Base-by-base conservation (phyloP, 2,888 invertebrate genomes). In the Eupithecia dodoneata region DNA sequence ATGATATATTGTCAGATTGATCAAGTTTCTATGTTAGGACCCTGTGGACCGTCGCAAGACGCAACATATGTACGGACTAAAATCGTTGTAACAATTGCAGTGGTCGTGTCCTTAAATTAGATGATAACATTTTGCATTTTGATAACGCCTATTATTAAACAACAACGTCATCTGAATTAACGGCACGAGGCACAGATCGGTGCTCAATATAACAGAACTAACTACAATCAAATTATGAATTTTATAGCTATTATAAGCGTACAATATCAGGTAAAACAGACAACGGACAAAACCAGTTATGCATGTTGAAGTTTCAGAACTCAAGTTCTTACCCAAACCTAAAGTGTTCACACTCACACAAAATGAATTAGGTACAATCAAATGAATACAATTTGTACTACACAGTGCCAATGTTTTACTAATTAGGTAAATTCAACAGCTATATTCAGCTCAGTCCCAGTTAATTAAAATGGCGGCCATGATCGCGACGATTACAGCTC, bases 31-130 rank as follows among this genome's bases (percentile, higher is more conserved):
- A 92, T 86, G 86, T 90, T 91, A 93, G 90, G 89, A 93, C 93
- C 93, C 93, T 94, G 93, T 93, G 93, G 89, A 91, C 87, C 90
- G 90, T 87, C 91, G 84, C 82, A 84, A 85, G 89, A 89, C 88
- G 88, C 84, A 81, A 85, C 76, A 85, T 85, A 85, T 88, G 89
- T 89, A 90, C 88, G 89, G 91, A 91, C 88, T 90, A 89, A 89
- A 87, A 88, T 93, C 93, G 93, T 93, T 93, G 93, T 91, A 88
- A 86, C 83, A 83, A 84, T 87, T 83, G 49, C 73, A 79, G 77
- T 74, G 47, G 80, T 82, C 80, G 82, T 81, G 79, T 78, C 86
- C 82, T 85, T 85, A 85, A 76, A n/a, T 65, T 74, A 76, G 74
- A 74, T 52, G 49, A 63, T 70, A 59, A 71, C 45, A 71, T 65